Evolutionary conservation across 2,113 vertebrate genomes (phyloP), one percentile per base, ranked within the genome.

Genomic region (Tachysurus fulvidraco): DNA sequence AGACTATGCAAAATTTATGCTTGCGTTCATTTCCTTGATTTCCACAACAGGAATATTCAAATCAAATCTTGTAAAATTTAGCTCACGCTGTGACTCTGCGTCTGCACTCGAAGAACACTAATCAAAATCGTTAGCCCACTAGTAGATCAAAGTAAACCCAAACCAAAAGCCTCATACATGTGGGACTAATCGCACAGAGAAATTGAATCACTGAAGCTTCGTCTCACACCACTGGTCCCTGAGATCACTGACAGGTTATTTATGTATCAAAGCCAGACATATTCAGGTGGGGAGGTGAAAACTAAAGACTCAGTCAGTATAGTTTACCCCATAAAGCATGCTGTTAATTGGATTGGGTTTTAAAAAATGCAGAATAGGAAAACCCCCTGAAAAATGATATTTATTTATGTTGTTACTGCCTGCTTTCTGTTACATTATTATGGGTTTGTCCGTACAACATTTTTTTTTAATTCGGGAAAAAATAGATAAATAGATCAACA

Each of bases 61-160:
- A 85, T 79, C 57, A 64, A 69, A 41, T 81, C 83, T 64, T 65
- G 85, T 73, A 74, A 76, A 81, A 88, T 83, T 23, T 64, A 69
- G 65, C 65, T 52, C 83, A 52, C 64, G 81, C 44, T 30, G 44
- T 4, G 77, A 60, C 76, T 83, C 55, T 82, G 85, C 83, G 84
- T 88, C 90, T 83, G 84, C 85, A 80, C 88, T 93, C 89, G 36
- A 84, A 81, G 86, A 62, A 44, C 86, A 89, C 57, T 87, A 90
- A 91, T 91, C 91, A 90, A 91, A 88, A 88, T 89, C 81, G 86
- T 90, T 88, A 89, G 85, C 88, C 50, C 55, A 82, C 67, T 76
- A 89, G 84, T 64, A 90, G 88, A 87, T 92, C 85, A 90, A 86
- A 88, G 86, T 89, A 87, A 90, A 89, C 88, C 91, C 83, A 89